A percentile compares a stretch with the other conserved stretches of the same genome.
Evolutionary conservation across 2,797 vertebrate species (phyloP).

Genomic region (Notolepis coatsorum): DNA sequence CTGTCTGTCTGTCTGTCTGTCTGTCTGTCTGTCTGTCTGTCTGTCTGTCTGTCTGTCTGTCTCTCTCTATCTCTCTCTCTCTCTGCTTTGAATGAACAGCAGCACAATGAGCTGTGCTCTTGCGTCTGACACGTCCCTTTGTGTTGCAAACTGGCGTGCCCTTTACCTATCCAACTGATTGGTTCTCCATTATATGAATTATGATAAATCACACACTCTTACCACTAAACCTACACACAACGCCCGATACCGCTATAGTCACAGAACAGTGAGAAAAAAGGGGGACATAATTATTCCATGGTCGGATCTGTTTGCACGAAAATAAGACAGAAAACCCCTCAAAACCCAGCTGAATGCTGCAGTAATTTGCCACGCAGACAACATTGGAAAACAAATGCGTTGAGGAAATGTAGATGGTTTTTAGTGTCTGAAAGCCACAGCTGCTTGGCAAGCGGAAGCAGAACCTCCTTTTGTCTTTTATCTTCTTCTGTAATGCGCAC

Average conservation of each 20-base stretch:
- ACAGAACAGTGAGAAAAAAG: conserved; percentile 31
- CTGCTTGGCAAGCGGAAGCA: conserved; percentile 81
- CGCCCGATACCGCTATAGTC: conserved; percentile 41
- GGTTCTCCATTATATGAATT: conserved; percentile 70
- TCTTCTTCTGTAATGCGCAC: conserved; percentile 88
- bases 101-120: conserved; percentile 56
- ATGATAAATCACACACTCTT: conserved; percentile 67
- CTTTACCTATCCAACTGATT: conserved; percentile 70
- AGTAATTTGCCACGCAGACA: conserved; percentile 73
- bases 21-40: no score
- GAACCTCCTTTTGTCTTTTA: conserved; percentile 84
- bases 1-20: no score
- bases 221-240: conserved; percentile 49
- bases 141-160: conserved; percentile 61
- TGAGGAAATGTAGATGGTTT: conserved; percentile 79
- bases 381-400: conserved; percentile 76
- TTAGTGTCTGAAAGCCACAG: conserved; percentile 83
- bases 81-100: conserved; percentile 59
- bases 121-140: conserved; percentile 62
- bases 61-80: conserved; percentile 59
- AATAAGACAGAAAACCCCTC: conserved; percentile 64
- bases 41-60: no score
- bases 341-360: conserved; percentile 59
- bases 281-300: conserved; percentile 57
- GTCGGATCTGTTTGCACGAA: conserved; percentile 72